Evolutionary conservation across 1,140 invertebrate genomes (phyloP).

Genomic region (Drosophila obscura): DNA sequence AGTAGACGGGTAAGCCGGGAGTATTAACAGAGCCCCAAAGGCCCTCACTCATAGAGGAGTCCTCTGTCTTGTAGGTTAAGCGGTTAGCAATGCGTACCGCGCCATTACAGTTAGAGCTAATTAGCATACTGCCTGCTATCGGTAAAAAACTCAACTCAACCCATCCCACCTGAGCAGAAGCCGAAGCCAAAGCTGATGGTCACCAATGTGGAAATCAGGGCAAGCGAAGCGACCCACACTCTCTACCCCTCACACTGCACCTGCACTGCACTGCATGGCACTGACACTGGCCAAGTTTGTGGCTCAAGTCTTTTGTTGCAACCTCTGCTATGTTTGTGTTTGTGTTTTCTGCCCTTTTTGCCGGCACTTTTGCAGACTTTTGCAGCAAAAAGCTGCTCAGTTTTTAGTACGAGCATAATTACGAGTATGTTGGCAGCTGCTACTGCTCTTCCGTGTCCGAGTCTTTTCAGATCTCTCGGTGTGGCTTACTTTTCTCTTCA

Average conservation of each 20-base stretch:
- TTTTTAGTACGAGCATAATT: slow-evolving; percentile 36
- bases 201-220: slow-evolving; percentile 49
- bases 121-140: slow-evolving; percentile 41
- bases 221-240: slow-evolving; percentile 18
- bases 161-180: too few species aligned
- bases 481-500: slow-evolving; percentile 42
- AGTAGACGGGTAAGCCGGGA: slow-evolving; percentile 31
- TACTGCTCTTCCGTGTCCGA: neutral
- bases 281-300: slow-evolving; percentile 43
- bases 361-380: slow-evolving; percentile 8
- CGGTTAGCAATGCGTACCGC: slow-evolving; percentile 31
- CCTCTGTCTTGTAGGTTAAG: slow-evolving; percentile 33
- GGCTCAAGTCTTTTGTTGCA: slow-evolving; percentile 67
- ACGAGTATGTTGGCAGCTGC: slow-evolving; percentile 14
- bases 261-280: slow-evolving; percentile 12
- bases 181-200: slow-evolving; percentile 20
- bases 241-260: too few species aligned
- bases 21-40: too few species aligned
- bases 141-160: slow-evolving; percentile 6
- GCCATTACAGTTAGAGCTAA: slow-evolving; percentile 47
- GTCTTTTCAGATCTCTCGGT: slow-evolving; percentile 12
- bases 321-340: neutral
- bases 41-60: too few species aligned
- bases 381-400: slow-evolving; percentile 27
- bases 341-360: slow-evolving; percentile 18